These are phyloP conservation scores for Tragelaphus imberbis DNA, from an alignment of 2,113 vertebrate genomes.

Conservation along the genomic window DNA sequence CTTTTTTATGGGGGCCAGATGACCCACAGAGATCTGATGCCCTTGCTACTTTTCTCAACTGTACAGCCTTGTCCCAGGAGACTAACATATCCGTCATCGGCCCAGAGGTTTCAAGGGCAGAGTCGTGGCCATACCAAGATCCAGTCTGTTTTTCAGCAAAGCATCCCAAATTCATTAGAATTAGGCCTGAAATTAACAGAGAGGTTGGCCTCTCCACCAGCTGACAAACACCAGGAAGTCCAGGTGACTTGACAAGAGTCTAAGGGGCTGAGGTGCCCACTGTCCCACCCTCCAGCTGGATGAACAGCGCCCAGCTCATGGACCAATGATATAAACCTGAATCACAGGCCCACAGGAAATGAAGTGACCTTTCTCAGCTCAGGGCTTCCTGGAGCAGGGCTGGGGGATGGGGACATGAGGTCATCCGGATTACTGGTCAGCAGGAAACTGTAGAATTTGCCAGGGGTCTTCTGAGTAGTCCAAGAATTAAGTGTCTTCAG, in stretches of 20 bases:
- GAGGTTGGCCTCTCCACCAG: not conserved
- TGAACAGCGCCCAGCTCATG: not conserved
- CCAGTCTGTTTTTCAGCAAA: not conserved
- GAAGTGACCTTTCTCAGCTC: not conserved
- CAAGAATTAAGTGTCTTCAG: not conserved
- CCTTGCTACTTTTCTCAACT: slow-evolving; percentile 70
- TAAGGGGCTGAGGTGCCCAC: not conserved
- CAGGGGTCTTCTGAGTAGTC: not conserved
- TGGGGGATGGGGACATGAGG: not conserved
- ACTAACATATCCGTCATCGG: slow-evolving; percentile 59
- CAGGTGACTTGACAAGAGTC: not conserved
- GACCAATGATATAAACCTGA: not conserved
- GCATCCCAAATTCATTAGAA: slow-evolving; percentile 23
- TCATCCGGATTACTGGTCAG: not conserved
- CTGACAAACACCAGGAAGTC: not conserved
- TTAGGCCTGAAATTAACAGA: not conserved
- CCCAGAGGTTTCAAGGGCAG: slow-evolving; percentile 46
- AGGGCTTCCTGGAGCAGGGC: not conserved
- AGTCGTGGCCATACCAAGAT: slow-evolving; percentile 4
- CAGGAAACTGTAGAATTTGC: not conserved
- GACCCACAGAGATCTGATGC: slow-evolving; percentile 67
- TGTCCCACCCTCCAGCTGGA: not conserved
- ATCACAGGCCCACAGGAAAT: not conserved
- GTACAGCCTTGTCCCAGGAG: slow-evolving; percentile 52
- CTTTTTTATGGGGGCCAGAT: slow-evolving; percentile 73